Base-by-base conservation (phyloP, 2,888 invertebrate species). In the Sialis lutaria region DNA sequence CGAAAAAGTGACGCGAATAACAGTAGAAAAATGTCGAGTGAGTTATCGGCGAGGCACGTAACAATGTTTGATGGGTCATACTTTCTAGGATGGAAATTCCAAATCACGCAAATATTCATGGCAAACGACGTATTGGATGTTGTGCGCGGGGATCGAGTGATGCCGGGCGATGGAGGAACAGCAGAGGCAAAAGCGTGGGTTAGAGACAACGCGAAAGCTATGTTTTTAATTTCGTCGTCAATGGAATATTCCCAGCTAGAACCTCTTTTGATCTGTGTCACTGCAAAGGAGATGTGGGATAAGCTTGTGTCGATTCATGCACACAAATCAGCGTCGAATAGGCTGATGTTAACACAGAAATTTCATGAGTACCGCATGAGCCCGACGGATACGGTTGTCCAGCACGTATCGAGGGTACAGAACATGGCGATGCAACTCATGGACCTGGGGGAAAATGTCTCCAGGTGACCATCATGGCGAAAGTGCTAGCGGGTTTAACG, bases 231-330 rank as follows among this genome's bases (percentile, higher is more conserved):
- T 7, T 34, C 34, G 34, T 34, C 9, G 34, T 34, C 34, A 9
- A 34, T 34, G 9, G 34, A 34, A 7, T 9, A 6, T 9, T 9
- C 7, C 7, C 34, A 34, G 34, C 34, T 34, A 34, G 34, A 34
- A 34, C 34, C 34, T 6, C 34, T 34, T 6, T 9, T 34, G 34
- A 9, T 34, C 9, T 34, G 34, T 34, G 7, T 7, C 34, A 48
- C 49, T 33, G 48, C 49, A 45, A 55, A 56, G 12, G 50, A 49
- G 39, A 52, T 52, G 49, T 50, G 50, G 50, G 4, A 8, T 7
- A 49, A 46, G 10, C 34, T 52, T n/a, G n/a, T n/a, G n/a, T n/a
- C n/a, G n/a, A n/a, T n/a, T n/a, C n/a, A n/a, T n/a, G n/a, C n/a
- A n/a, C 12, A 35, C 45, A 34, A 34, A 33, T 50, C 52, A 8